phyloP scores from a whole-genome alignment of 2,888 invertebrate species.

The Ariolimax columbianus region DNA sequence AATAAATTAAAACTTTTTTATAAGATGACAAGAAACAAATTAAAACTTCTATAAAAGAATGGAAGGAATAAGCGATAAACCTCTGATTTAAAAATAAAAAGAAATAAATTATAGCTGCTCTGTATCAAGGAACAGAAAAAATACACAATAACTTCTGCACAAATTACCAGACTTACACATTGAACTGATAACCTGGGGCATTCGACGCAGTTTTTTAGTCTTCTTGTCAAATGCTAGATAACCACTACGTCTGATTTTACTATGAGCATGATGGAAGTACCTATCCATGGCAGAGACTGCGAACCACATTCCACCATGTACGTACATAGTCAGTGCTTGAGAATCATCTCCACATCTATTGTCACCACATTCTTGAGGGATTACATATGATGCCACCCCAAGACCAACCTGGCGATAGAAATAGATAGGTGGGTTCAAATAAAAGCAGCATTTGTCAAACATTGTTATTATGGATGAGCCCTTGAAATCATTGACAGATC shows the following conservation, averaged over 20 bases:
- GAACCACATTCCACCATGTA: slow-evolving; percentile 70
- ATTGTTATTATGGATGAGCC: too few relatives aligned
- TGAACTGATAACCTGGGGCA: slow-evolving; percentile 69
- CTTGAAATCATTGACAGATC: too few relatives aligned
- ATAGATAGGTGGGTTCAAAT: too few relatives aligned
- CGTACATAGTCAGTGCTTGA: slow-evolving; percentile 63
- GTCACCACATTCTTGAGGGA: slow-evolving; percentile 60
- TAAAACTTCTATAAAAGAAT: too few relatives aligned
- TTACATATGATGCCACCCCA: slow-evolving; percentile 61
- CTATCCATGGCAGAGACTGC: slow-evolving; percentile 65
- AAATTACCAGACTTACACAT: slow-evolving; percentile 59
- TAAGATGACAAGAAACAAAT: too few relatives aligned
- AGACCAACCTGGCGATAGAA: slow-evolving; percentile 60
- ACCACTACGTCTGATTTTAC: slow-evolving; percentile 67
- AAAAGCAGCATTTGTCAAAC: too few relatives aligned
- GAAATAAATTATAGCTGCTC: too few relatives aligned
- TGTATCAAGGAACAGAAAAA: too few relatives aligned
- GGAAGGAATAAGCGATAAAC: too few relatives aligned
- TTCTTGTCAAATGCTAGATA: slow-evolving; percentile 73
- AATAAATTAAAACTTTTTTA: too few relatives aligned
- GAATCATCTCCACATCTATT: slow-evolving; percentile 57
- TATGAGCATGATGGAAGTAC: slow-evolving; percentile 67
- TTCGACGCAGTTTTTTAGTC: slow-evolving; percentile 66
- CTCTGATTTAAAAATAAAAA: too few relatives aligned
- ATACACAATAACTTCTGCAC: background rate